Conservation (phyloP, 2,797 vertebrate species). For the Lycodopsis pacificus region DNA sequence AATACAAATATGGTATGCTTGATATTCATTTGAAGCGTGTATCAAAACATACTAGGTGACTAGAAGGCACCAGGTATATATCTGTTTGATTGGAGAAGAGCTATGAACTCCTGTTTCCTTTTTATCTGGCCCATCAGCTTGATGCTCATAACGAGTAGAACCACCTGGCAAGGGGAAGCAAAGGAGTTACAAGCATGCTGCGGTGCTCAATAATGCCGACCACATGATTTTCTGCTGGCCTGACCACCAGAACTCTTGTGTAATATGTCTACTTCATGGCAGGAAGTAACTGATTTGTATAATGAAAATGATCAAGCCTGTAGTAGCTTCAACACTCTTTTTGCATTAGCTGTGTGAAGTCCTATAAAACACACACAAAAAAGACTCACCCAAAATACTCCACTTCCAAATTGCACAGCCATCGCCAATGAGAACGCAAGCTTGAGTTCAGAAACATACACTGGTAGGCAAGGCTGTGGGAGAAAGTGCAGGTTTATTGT, state of each 20-base stretch:
- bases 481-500: background rate
- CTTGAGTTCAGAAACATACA: conserved; percentile 78
- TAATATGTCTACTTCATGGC: background rate
- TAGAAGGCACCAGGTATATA: conserved; percentile 80
- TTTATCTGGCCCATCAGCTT: conserved; percentile 80
- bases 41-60: conserved; percentile 54
- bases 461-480: conserved; percentile 74
- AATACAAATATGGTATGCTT: conserved; percentile 66
- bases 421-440: conserved; percentile 74
- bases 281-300: background rate
- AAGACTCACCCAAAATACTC: conserved; percentile 75
- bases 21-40: conserved; percentile 36
- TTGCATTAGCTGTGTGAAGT: background rate
- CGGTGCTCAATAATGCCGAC: background rate
- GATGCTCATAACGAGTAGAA: conserved; percentile 78
- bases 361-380: no score
- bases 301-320: background rate
- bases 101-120: conserved; percentile 79
- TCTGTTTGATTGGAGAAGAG: conserved; percentile 79
- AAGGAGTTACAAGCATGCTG: background rate
- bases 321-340: background rate
- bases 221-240: background rate
- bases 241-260: background rate
- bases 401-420: conserved; percentile 79
- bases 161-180: conserved; percentile 56